A percentile compares a stretch with the other conserved stretches of the same genome.
Conservation (phyloP, 2,797 vertebrate species). For the Chaunax sp. region DNA sequence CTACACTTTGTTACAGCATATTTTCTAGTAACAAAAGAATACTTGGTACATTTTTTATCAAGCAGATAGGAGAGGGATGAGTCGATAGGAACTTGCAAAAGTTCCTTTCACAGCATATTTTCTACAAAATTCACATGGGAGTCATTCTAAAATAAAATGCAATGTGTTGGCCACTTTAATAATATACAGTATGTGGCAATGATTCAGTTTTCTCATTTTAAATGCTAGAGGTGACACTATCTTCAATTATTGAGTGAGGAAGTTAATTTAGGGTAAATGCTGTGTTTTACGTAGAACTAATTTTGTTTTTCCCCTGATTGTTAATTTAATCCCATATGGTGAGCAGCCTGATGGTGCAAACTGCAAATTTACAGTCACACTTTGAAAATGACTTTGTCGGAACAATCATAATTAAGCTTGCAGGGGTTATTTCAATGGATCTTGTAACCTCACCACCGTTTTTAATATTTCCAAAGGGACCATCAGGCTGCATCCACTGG, state of each 20-base stretch:
- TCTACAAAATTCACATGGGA: background rate
- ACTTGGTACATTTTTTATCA: too few species aligned
- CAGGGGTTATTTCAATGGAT: constrained; percentile 2
- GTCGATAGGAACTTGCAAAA: too few species aligned
- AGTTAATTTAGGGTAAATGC: constrained; percentile 6
- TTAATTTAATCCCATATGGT: constrained; percentile 11
- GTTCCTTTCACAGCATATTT: background rate
- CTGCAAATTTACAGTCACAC: background rate
- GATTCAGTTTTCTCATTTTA: background rate
- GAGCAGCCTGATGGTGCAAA: constrained; percentile 1
- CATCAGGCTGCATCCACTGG: constrained; percentile 11
- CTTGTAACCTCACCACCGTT: background rate
- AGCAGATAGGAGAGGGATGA: too few species aligned
- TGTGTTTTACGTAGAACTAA: constrained; percentile 3
- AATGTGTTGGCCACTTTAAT: background rate
- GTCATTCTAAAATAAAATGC: constrained; percentile 2
- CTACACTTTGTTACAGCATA: too few species aligned
- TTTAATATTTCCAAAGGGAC: constrained; percentile 24
- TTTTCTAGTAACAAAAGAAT: too few species aligned
- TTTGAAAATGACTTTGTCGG: background rate
- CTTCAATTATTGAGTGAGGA: constrained; percentile 25
- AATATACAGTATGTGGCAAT: background rate
- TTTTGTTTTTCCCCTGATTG: constrained; percentile 3
- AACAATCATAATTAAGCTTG: constrained; percentile 26
- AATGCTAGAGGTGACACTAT: background rate